Base-by-base conservation (phyloP, 2,797 vertebrate species). In the Chelidonichthys spinosus region DNA sequence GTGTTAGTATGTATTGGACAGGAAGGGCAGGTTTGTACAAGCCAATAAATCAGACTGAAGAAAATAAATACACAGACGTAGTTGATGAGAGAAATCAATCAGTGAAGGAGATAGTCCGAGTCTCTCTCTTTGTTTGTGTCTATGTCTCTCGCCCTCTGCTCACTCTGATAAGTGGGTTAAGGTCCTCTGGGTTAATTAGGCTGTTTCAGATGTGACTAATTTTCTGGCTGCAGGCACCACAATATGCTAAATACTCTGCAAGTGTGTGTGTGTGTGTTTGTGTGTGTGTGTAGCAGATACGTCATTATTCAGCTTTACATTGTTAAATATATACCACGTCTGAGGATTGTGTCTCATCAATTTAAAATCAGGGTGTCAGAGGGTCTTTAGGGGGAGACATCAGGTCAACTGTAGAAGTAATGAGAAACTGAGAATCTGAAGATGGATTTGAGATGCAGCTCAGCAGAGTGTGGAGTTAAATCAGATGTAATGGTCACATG, bases 141-240 rank as follows among this genome's bases (percentile, higher is more conserved):
- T 77, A 6, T 79, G 77, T 84, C 40, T 86, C 65, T 83, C 55
- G 11, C 78, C 80, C 76, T 87, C 76, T 85, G 78, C 72, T 81
- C 85, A 79, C 86, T 87, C 79, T 87, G 93, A 92, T 93, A 95
- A 95, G 91, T 94, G 79, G 60, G 43, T 91, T 94, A 92, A 94
- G 87, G 86, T 94, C 87, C 89, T 89, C 90, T 95, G 91, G 94
- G 92, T 94, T 96, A 95, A 96, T 95, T 93, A 93, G 70, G 88
- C 88, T 91, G 90, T 96, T 95, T 95, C 85, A 92, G 85, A 95
- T 74, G 76, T 95, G 93, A 92, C 89, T 94, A 88, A 94, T 93
- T 95, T 94, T 90, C 92, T 91, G 94, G 90, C 90, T 88, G 79
- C 71, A 53, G 82, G 92, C 92, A 89, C 61, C 66, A 74, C 86